Base-by-base conservation (phyloP, 2,113 vertebrate genomes). In the Cryptomyrus ogoouensis region DNA sequence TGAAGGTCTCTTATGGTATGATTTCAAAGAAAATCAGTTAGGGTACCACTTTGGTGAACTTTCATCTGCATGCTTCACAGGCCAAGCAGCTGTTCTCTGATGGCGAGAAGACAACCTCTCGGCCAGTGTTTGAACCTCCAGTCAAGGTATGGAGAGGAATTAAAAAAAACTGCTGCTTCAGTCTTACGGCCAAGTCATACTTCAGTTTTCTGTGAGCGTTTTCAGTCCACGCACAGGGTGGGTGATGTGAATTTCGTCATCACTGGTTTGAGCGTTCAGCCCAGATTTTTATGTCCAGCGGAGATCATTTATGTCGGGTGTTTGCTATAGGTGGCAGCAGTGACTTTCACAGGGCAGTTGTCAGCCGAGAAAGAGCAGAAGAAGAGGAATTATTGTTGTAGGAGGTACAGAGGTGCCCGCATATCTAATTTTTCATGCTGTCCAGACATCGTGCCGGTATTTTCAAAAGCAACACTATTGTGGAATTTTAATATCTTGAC, bases 11-110 rank as follows among this genome's bases (percentile, higher is more conserved):
- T 53, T 10, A 1, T 44, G 89, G 31, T 27, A 66, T 70, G 13
- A 1, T 1, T 21, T 15, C 27, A 15, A 42, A 44, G 10, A 56
- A 52, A 77, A 89, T 31, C 35, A 27, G 35, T 44, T 7, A 27
- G 74, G 35, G 35, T 7, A 42, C 15, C 74, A 42, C 15, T 42
- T 19, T 19, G 17, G 74, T n/a, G 88, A 66, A 70, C 24, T 77
- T 19, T 9, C 46, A 31, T 47, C 24, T 58, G 21, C 87, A 83
- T 90, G 86, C 86, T 50, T 24, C 84, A 31, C 93, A 99, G 98
- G 98, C 98, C 80, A 99, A 99, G 83, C 96, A 96, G 53, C 95
- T 99, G 21, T 99, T 99, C 93, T 96, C 97, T 0, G 98, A 99
- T 1, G 94, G 93, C 80, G 98, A 97, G 90, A 97, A 95, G 90